These are phyloP conservation scores for Laothoe populi DNA, from an alignment of 2,888 invertebrate genomes.

Conservation along the genomic window DNA sequence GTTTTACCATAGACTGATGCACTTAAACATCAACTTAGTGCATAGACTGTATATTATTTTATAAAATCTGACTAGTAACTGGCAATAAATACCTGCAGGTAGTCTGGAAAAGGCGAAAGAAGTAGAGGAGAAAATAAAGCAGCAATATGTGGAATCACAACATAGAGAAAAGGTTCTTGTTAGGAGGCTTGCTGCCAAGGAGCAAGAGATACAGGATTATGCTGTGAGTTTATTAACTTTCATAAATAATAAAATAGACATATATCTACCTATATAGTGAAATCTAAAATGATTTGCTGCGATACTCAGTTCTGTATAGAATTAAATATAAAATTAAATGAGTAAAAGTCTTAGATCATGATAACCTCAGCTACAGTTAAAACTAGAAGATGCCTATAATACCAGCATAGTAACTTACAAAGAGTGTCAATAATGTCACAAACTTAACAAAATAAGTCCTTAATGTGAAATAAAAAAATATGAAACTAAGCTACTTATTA, in stretches of 20 bases:
- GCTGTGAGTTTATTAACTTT: conserved; percentile 87
- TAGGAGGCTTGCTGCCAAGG: conserved; percentile 96
- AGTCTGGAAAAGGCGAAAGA: conserved; percentile 89
- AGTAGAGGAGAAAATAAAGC: conserved; percentile 91
- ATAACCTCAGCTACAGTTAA: too few species aligned
- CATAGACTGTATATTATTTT: conserved; percentile 14
- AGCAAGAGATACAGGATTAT: conserved; percentile 98
- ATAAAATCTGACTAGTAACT: background rate
- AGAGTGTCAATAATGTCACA: too few species aligned
- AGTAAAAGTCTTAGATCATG: too few species aligned
- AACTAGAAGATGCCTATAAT: too few species aligned
- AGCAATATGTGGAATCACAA: conserved; percentile 93
- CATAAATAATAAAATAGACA: too few species aligned
- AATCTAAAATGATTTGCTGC: too few species aligned
- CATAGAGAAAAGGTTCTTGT: conserved; percentile 96
- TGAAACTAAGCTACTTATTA: too few species aligned
- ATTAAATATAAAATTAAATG: too few species aligned
- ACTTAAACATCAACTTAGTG: conserved; percentile 16
- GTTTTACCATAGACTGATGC: background rate
- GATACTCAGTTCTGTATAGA: too few species aligned
- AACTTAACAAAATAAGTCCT: too few species aligned
- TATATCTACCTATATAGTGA: too few species aligned
- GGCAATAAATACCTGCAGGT: conserved; percentile 75
- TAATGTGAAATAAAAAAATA: background rate
- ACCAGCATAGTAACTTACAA: too few species aligned